Evolutionary conservation across 1,140 invertebrate species (phyloP).

Genomic region (Cataglyphis hispanica): DNA sequence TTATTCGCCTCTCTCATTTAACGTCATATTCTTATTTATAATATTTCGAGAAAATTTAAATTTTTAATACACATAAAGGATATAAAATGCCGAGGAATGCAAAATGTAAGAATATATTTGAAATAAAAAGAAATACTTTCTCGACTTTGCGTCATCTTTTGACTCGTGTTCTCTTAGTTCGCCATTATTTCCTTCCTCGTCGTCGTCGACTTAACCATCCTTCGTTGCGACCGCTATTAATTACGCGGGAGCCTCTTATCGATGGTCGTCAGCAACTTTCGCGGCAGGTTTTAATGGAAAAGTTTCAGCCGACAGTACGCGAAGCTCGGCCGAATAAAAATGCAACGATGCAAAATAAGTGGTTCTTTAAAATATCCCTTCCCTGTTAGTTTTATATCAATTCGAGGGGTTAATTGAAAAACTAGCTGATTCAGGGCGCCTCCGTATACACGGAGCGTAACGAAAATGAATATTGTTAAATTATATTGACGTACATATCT

Average conservation of each 20-base stretch:
- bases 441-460: too few relatives aligned
- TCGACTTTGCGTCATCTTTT: slow-evolving; percentile 5
- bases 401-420: slow-evolving; percentile 64
- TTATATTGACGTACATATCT: neutral
- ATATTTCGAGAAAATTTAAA: neutral
- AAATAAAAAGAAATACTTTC: neutral
- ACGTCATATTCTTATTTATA: neutral
- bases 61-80: neutral
- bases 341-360: slow-evolving; percentile 72
- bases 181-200: slow-evolving; percentile 44
- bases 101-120: neutral
- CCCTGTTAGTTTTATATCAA: slow-evolving; percentile 50
- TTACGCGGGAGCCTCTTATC: slow-evolving; percentile 67
- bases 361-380: slow-evolving; percentile 45
- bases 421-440: slow-evolving; percentile 45
- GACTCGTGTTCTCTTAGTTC: slow-evolving; percentile 13
- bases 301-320: slow-evolving; percentile 58
- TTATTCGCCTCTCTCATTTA: neutral
- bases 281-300: slow-evolving; percentile 66
- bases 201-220: slow-evolving; percentile 39
- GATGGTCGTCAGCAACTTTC: slow-evolving; percentile 62
- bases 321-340: slow-evolving; percentile 49
- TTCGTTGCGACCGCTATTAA: slow-evolving; percentile 65
- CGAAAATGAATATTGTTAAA: neutral
- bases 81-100: neutral